Evolutionary conservation across 2,797 vertebrate species (phyloP), one percentile per base, ranked within the genome.

Genomic region (Anas georgica): DNA sequence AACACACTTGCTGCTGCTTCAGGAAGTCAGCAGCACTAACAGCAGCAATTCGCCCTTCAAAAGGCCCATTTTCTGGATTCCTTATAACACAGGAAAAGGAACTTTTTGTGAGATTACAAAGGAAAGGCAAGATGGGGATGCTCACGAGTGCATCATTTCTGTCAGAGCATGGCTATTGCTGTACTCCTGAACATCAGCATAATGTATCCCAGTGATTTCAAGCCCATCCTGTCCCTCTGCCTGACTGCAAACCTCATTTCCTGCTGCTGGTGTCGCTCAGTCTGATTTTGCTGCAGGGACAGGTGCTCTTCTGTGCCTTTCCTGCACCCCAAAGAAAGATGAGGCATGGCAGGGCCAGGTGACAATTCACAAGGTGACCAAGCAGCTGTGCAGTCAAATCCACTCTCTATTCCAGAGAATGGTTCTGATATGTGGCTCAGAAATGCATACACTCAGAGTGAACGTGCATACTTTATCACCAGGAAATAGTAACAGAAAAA

Each of bases 1-100:
- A 74, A 72, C 18, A 81, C 13, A 82, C 60, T 75, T 94, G 86
- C 48, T 96, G 67, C 70, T 83, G 39, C 62, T 72, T 79, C 3
- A 3, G 37, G 35, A 90, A 86, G 64, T 46, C 81, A 73, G 74
- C 0, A 9, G 54, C 26, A 70, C 16, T 60, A 82, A 68, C 7
- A 70, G 12, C 17, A 88, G 22, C 17, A 67, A 52, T 52, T 76
- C 15, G 28, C 8, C 55, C 56, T 67, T 46, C 63, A 73, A 90
- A 84, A 7, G 9, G 28, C 11, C 64, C 2, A 0, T 68, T 90
- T 91, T 67, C 28, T 56, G 48, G 10, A 48, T 43, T 94, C 22
- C 60, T 83, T 67, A 5, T 46, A 76, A 35, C 37, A 81, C 5
- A 62, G 41, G 25, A 83, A 41, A 55, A 72, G 54, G 17, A 39